A percentile compares a stretch with the other conserved stretches of the same genome.
These are phyloP conservation scores for Diprion similis DNA, from an alignment of 1,140 invertebrate genomes.

Conservation along the genomic window DNA sequence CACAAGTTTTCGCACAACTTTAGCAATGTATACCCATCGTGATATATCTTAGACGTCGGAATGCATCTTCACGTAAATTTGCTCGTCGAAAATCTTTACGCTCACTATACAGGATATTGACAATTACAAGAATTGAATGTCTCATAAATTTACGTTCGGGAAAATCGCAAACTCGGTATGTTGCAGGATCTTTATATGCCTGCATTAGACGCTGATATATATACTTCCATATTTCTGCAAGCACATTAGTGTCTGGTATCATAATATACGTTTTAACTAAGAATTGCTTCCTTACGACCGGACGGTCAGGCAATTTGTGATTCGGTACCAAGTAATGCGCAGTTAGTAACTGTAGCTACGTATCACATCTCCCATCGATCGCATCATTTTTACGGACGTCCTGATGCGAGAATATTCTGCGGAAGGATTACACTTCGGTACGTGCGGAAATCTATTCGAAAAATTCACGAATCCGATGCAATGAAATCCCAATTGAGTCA, in stretches of 20 bases:
- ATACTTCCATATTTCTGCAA: neutral
- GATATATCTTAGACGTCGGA: neutral
- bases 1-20: neutral
- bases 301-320: neutral
- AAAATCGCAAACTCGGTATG: neutral
- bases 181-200: neutral
- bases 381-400: neutral
- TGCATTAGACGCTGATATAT: neutral
- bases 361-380: neutral
- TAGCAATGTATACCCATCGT: neutral
- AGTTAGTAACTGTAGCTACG: neutral
- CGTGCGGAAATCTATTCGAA: neutral
- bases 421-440: neutral
- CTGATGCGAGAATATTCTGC: neutral
- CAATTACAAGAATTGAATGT: neutral
- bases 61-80: neutral
- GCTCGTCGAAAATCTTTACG: neutral
- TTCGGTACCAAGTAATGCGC: neutral
- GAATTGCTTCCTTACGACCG: neutral
- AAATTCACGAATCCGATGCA: neutral
- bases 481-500: neutral
- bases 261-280: neutral
- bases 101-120: neutral
- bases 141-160: neutral
- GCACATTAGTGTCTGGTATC: neutral